phyloP scores from a whole-genome alignment of 2,888 invertebrate species.

The Andrena hattorfiana region DNA sequence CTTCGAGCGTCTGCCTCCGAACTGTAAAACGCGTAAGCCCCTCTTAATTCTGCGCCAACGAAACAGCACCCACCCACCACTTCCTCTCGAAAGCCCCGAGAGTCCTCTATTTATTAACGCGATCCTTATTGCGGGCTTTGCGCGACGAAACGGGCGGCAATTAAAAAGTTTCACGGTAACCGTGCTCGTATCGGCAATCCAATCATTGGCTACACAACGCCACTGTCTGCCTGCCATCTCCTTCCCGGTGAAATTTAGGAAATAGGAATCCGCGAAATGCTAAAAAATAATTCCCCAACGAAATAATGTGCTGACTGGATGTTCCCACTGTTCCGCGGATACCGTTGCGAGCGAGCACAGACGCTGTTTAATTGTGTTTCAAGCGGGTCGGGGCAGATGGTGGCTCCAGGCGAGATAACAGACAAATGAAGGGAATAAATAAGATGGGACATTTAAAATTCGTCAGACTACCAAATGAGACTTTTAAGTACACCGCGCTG shows the following conservation, averaged over 20 bases:
- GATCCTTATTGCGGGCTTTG: background rate
- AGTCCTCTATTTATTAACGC: constrained; percentile 9
- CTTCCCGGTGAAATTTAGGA: background rate
- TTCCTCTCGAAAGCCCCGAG: background rate
- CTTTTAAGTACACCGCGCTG: background rate
- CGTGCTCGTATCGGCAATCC: too few relatives aligned
- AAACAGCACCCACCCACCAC: background rate
- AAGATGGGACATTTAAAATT: background rate
- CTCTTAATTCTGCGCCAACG: constrained; percentile 48
- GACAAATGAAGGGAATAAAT: background rate
- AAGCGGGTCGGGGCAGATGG: too few relatives aligned
- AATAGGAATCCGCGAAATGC: too few relatives aligned
- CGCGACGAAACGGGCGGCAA: constrained; percentile 19
- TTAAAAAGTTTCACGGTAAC: background rate
- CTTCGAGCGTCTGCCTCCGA: constrained; percentile 10
- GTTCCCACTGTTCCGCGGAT: too few relatives aligned
- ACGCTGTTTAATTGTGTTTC: too few relatives aligned
- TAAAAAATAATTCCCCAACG: too few relatives aligned
- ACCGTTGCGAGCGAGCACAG: too few relatives aligned
- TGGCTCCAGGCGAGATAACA: too few relatives aligned
- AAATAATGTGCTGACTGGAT: too few relatives aligned
- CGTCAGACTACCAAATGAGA: background rate
- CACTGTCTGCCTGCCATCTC: background rate
- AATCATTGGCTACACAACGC: background rate
- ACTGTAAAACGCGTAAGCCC: constrained; percentile 48